Evolutionary conservation across 1,140 invertebrate genomes (phyloP).

Genomic region (Trachelipus rathkii): DNA sequence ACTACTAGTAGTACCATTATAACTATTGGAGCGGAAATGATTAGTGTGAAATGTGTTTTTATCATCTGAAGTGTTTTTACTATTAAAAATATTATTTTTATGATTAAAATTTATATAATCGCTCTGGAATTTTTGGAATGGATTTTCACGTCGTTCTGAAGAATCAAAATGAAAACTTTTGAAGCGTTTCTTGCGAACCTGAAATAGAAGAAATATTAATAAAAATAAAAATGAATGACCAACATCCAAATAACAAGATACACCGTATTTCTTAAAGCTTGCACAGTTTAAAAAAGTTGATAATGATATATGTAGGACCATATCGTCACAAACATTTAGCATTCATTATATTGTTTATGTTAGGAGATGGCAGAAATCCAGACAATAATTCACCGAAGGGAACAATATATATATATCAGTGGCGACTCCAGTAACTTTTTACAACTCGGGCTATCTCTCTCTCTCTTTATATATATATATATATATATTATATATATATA

Average conservation of each 20-base stretch:
- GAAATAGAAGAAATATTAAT: not conserved
- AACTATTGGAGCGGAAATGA: not conserved
- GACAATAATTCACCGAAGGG: too few relatives aligned
- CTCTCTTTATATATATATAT: too few relatives aligned
- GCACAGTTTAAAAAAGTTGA: not conserved
- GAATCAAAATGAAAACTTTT: not conserved
- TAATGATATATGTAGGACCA: too few relatives aligned
- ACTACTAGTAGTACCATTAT: not conserved
- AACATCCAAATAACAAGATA: too few relatives aligned
- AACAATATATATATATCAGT: too few relatives aligned
- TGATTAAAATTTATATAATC: not conserved
- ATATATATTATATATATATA: too few relatives aligned
- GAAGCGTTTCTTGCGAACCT: not conserved
- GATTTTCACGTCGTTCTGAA: not conserved
- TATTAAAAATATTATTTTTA: too few relatives aligned
- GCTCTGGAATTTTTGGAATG: not conserved
- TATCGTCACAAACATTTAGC: not conserved
- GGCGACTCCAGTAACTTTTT: too few relatives aligned
- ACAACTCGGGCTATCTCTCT: too few relatives aligned
- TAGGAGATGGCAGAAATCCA: not conserved
- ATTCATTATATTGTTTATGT: not conserved
- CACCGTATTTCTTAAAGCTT: not conserved
- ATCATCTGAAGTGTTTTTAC: too few relatives aligned
- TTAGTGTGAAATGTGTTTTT: not conserved
- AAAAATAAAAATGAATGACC: too few relatives aligned